Evolutionary conservation across 1,140 invertebrate genomes (phyloP).

Genomic region (Formica selysi): DNA sequence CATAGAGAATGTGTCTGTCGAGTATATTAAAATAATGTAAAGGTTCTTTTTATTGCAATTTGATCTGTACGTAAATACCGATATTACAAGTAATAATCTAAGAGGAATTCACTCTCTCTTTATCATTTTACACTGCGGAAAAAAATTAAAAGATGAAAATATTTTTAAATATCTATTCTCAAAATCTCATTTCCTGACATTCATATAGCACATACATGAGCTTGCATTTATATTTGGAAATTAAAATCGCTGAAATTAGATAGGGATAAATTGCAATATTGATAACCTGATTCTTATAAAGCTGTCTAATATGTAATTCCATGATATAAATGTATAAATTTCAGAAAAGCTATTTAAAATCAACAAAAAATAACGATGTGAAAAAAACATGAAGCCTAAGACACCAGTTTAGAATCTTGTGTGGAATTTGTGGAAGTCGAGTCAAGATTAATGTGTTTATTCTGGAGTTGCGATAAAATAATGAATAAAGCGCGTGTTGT

Average conservation of each 20-base stretch:
- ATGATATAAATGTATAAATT: conserved; percentile 56
- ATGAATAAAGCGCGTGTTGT: conserved; percentile 65
- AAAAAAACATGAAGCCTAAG: conserved; percentile 60
- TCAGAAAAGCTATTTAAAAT: conserved; percentile 68
- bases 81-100: conserved; percentile 35
- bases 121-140: neutral
- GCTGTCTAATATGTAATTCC: conserved; percentile 49
- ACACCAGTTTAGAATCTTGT: conserved; percentile 35
- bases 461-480: conserved; percentile 56
- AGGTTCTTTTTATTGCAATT: conserved; percentile 59
- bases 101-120: neutral
- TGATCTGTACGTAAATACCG: conserved; percentile 33
- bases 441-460: conserved; percentile 57
- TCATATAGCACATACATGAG: neutral
- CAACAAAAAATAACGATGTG: conserved; percentile 50
- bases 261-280: conserved; percentile 65
- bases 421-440: conserved; percentile 51
- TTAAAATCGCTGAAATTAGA: conserved; percentile 1
- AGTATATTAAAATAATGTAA: conserved; percentile 63
- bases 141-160: neutral
- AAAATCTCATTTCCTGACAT: neutral
- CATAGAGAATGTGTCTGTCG: conserved; percentile 49
- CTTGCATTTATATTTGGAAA: conserved; percentile 4
- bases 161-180: neutral
- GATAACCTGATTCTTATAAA: conserved; percentile 50